phyloP scores from a whole-genome alignment of 2,888 invertebrate genomes.

The Alcis repandata region DNA sequence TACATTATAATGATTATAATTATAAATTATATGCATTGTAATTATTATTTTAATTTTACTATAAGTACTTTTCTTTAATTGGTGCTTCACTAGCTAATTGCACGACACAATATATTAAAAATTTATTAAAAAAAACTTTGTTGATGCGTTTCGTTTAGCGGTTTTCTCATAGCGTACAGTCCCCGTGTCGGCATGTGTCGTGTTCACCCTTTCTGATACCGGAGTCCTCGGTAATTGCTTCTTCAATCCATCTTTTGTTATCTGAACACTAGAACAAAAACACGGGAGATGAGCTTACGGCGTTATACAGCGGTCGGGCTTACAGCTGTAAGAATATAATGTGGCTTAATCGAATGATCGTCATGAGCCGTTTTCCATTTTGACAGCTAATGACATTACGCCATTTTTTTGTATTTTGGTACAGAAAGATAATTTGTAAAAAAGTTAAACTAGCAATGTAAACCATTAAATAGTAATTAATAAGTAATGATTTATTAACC shows the following conservation, averaged over 20 bases:
- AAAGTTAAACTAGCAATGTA: too few species aligned
- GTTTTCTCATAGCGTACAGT: slow-evolving; percentile 45
- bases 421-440: too few species aligned
- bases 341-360: neutral
- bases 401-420: too few species aligned
- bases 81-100: too few species aligned
- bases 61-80: too few species aligned
- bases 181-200: slow-evolving; percentile 61
- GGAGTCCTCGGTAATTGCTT: slow-evolving; percentile 73
- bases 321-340: slow-evolving; percentile 1
- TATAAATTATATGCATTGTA: too few species aligned
- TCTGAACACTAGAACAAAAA: slow-evolving; percentile 62
- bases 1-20: too few species aligned
- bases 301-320: slow-evolving; percentile 1
- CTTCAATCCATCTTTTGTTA: slow-evolving; percentile 70
- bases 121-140: neutral
- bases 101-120: neutral
- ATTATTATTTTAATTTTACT: too few species aligned
- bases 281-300: slow-evolving; percentile 56
- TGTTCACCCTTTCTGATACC: slow-evolving; percentile 66
- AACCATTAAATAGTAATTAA: too few species aligned
- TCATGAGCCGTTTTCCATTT: too few species aligned
- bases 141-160: too few species aligned
- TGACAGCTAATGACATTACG: too few species aligned
- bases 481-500: neutral